Base-by-base conservation (phyloP, 2,113 vertebrate species). In the Vidua macroura region DNA sequence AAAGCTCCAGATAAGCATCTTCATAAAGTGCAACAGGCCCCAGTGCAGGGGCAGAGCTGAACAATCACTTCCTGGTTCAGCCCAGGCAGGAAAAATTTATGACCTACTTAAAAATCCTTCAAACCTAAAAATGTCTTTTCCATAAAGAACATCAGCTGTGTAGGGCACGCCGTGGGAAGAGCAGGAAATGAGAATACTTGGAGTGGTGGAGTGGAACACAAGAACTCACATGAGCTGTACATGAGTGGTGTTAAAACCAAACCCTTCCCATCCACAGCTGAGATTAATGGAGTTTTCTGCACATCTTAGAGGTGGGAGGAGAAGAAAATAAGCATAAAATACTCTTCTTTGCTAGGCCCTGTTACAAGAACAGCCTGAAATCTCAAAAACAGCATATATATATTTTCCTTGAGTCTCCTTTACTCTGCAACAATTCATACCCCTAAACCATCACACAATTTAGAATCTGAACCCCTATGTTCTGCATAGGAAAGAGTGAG, bases 1-100 rank as follows among this genome's bases (percentile, higher is more conserved):
- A 97, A 97, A 97, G 68, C 95, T 87, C 59, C 90, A 97, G 98
- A 99, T 98, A 99, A 98, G 95, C 96, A 98, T 98, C 98, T 97
- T 97, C 97, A 96, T 90, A 93, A 96, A 95, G 97, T 83, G 97
- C 96, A 96, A 94, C 95, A 83, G 95, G 88, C 95, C 97, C 83
- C 25, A 97, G 88, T 27, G 72, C 94, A 96, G 41, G 86, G 97
- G 94, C 96, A 97, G 21, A 94, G 82, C 91, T 88, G 82, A 70
- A 78, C 93, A 96, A 97, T 96, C 90, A 97, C 95, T 97, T 98
- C 96, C 97, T 95, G 93, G 96, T 97, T 97, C 93, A 97, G 91
- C 77, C 88, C 66, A 59, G 94, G 96, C 89, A 96, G 97, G 95
- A 97, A 96, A 88, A 96, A 96, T 97, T 96, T 97, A 97, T 95